A percentile compares a stretch with the other conserved stretches of the same genome.
Evolutionary conservation across 2,888 invertebrate genomes (phyloP).

Genomic region (Sinopyrophorus schimmeli): DNA sequence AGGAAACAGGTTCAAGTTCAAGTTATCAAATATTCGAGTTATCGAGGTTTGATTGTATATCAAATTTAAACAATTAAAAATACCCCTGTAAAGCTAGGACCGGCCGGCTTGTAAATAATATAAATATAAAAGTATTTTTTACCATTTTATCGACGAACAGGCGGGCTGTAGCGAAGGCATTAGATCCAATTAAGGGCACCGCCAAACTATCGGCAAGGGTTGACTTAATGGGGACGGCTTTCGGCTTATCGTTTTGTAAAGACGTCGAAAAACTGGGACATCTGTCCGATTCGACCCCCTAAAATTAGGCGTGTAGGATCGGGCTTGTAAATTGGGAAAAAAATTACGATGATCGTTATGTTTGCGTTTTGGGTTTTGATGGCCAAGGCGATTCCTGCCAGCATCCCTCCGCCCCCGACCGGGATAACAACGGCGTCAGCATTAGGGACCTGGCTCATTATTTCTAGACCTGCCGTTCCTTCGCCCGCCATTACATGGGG

Average conservation of each 20-base stretch:
- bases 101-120: too few relatives aligned
- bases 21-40: too few relatives aligned
- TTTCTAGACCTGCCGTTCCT: constrained; percentile 91
- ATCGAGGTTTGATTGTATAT: too few relatives aligned
- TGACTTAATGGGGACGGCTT: constrained; percentile 67
- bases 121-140: constrained; percentile 37
- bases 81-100: too few relatives aligned
- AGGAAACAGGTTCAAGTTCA: too few relatives aligned
- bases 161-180: constrained; percentile 76
- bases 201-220: constrained; percentile 89
- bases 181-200: constrained; percentile 84
- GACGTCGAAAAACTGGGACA: constrained; percentile 81
- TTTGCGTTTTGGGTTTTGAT: constrained; percentile 82
- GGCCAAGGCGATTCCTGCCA: constrained; percentile 89
- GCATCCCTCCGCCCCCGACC: constrained; percentile 90
- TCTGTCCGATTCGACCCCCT: constrained; percentile 87
- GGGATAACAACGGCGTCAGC: constrained; percentile 90
- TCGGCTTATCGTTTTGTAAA: constrained; percentile 69
- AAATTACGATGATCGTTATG: constrained; percentile 81
- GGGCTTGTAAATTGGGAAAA: too few relatives aligned
- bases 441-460: constrained; percentile 83
- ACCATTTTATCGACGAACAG: constrained; percentile 76
- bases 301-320: too few relatives aligned
- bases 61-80: too few relatives aligned
- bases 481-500: constrained; percentile 94